Evolutionary conservation across 2,888 invertebrate genomes (phyloP).

Genomic region (Sialis fuliginosa): DNA sequence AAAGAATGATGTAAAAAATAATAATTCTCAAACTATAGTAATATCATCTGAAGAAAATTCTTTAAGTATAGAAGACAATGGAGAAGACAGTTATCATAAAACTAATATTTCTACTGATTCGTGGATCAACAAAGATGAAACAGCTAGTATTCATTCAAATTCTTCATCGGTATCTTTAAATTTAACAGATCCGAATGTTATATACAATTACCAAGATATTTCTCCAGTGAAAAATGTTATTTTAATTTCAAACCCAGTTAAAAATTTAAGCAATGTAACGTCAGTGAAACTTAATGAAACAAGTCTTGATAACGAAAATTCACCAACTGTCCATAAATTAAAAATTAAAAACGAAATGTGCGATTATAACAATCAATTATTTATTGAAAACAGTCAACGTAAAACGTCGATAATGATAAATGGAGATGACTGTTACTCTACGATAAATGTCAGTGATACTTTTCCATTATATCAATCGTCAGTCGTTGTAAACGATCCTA

Average conservation of each 20-base stretch:
- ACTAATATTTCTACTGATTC: no score
- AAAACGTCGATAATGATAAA: slow-evolving; percentile 57
- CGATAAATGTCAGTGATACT: slow-evolving; percentile 51
- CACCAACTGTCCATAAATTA: slow-evolving; percentile 28
- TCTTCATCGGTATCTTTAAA: no score
- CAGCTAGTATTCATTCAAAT: no score
- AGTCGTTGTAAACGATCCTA: slow-evolving; percentile 45
- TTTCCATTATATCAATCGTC: slow-evolving; percentile 55
- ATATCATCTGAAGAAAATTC: no score
- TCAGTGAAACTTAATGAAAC: slow-evolving; percentile 1
- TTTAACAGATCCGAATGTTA: neutral
- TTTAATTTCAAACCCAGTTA: neutral
- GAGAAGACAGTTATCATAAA: no score
- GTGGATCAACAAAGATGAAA: no score
- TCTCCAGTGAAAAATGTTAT: slow-evolving; percentile 1
- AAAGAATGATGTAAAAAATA: no score
- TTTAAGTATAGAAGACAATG: no score
- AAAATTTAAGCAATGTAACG: neutral
- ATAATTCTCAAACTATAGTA: no score
- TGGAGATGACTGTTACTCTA: slow-evolving; percentile 56
- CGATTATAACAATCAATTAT: slow-evolving; percentile 14
- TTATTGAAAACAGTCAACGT: slow-evolving; percentile 22
- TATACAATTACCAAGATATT: slow-evolving; percentile 4
- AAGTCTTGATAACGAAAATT: slow-evolving; percentile 16
- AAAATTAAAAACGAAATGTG: slow-evolving; percentile 32